Percentiles rank a stretch among this genome's conserved stretches.
These are phyloP conservation scores for Notodonta dromedarius DNA, from an alignment of 2,888 invertebrate species.

Conservation along the genomic window DNA sequence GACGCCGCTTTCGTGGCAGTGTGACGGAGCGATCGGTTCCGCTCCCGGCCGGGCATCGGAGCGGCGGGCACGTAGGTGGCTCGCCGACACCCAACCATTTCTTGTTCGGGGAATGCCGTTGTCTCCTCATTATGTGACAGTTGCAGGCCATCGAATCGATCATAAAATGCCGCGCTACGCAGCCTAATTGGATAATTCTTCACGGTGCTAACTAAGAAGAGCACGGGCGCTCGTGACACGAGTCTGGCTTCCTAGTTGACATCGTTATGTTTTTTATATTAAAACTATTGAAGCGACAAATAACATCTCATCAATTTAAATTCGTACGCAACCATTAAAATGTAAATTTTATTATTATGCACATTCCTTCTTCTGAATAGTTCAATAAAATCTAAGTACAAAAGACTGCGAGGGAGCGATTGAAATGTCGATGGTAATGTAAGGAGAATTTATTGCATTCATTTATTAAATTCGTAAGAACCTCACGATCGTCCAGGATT, in stretches of 20 bases:
- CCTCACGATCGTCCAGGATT: slow-evolving; percentile 66
- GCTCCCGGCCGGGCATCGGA: slow-evolving; percentile 54
- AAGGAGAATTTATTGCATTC: slow-evolving; percentile 75
- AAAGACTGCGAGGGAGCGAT: slow-evolving; percentile 48
- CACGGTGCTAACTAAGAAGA: slow-evolving; percentile 64
- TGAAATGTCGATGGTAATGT: slow-evolving; percentile 64
- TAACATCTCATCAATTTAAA: slow-evolving; percentile 32
- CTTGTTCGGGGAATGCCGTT: slow-evolving; percentile 71
- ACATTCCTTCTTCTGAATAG: slow-evolving; percentile 21
- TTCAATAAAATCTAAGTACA: slow-evolving; percentile 34
- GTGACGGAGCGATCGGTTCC: slow-evolving; percentile 79
- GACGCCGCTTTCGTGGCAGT: slow-evolving; percentile 70
- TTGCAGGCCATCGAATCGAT: slow-evolving; percentile 68
- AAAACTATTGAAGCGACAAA: slow-evolving; percentile 52
- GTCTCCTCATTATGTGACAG: slow-evolving; percentile 75
- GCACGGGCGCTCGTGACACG: slow-evolving; percentile 60
- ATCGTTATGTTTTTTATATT: slow-evolving; percentile 53
- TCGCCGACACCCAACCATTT: slow-evolving; percentile 72
- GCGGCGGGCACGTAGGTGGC: slow-evolving; percentile 72
- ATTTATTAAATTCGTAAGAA: slow-evolving; percentile 77
- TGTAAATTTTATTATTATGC: slow-evolving; percentile 18
- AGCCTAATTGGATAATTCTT: slow-evolving; percentile 76
- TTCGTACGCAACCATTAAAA: slow-evolving; percentile 14
- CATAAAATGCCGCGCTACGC: slow-evolving; percentile 67
- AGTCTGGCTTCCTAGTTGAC: slow-evolving; percentile 40